These are phyloP conservation scores for Epirrhoe alternata DNA, from an alignment of 2,888 invertebrate species.

Conservation along the genomic window DNA sequence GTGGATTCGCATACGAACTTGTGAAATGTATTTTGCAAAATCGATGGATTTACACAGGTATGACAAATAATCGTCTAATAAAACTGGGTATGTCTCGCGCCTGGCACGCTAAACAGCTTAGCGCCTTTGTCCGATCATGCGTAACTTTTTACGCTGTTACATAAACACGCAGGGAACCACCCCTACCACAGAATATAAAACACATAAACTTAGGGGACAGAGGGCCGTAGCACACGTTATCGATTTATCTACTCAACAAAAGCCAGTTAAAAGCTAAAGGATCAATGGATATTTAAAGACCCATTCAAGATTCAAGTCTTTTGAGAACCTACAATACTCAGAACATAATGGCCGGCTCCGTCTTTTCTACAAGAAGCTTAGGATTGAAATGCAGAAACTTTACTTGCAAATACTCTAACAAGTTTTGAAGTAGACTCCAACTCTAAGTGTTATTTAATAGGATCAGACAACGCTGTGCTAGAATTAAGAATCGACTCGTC, in stretches of 20 bases:
- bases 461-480: constrained; percentile 1
- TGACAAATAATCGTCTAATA: constrained; percentile 23
- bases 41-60: constrained; percentile 19
- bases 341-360: neutral
- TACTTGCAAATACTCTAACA: neutral
- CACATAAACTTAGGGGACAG: neutral
- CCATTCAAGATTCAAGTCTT: constrained; percentile 3
- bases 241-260: neutral
- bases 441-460: constrained; percentile 12
- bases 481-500: constrained; percentile 8
- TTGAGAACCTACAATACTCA: neutral
- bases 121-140: constrained; percentile 33
- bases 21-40: constrained; percentile 9
- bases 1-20: neutral
- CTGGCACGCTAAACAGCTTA: constrained; percentile 34
- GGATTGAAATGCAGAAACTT: constrained; percentile 12
- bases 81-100: constrained; percentile 17
- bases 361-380: neutral
- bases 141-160: constrained; percentile 37
- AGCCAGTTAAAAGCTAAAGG: neutral
- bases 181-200: constrained; percentile 19
- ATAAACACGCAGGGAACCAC: constrained; percentile 37
- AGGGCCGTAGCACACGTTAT: neutral
- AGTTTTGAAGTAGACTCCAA: neutral
- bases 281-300: constrained; percentile 8